Evolutionary conservation across 2,113 vertebrate genomes (phyloP), one percentile per base, ranked within the genome.

Genomic region (Tapirus terrestris): DNA sequence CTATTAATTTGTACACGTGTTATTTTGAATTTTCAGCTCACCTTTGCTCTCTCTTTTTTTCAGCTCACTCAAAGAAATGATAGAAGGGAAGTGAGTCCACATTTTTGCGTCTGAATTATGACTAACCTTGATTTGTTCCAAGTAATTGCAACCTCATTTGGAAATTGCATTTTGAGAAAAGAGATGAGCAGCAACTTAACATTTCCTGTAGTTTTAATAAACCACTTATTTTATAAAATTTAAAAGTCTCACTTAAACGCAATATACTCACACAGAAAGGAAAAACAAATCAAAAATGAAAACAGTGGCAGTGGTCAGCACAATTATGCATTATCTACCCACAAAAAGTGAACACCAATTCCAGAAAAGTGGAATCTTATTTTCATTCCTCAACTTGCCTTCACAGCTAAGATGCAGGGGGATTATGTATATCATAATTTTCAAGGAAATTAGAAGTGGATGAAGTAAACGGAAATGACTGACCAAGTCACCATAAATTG

Each of bases 61-160:
- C 8, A 45, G 2, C 4, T 65, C 27, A 97, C 1, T 33, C 29
- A 68, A 65, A 90, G 5, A 72, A 39, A 36, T 31, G 1, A 12
- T 13, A 63, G 13, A 58, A 60, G 6, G 16, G 9, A 92, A 85
- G 1, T 18, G 8, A 89, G 84, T 72, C 43, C 43, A 77, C 2
- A 58, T 39, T 75, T 97, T 92, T 94, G 9, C 21, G 56, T 61
- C 9, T 94, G 67, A 91, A 72, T 95, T 92, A 72, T 77, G 48
- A 86, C 61, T 67, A 58, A 89, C 31, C 1, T 60, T 60, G 21
- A 83, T 53, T 68, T 83, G 76, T 75, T n/a, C 23, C 39, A 72
- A n/a, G 36, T n/a, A 65, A 92, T 43, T 84, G 16, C 7, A 80
- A 29, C 4, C 31, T 91, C 21, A 60, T 51, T 93, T 72, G 2